Percentiles rank a stretch among this genome's conserved stretches.
Evolutionary conservation across 2,113 vertebrate genomes (phyloP).

Genomic region (Sceloporus tristichus): DNA sequence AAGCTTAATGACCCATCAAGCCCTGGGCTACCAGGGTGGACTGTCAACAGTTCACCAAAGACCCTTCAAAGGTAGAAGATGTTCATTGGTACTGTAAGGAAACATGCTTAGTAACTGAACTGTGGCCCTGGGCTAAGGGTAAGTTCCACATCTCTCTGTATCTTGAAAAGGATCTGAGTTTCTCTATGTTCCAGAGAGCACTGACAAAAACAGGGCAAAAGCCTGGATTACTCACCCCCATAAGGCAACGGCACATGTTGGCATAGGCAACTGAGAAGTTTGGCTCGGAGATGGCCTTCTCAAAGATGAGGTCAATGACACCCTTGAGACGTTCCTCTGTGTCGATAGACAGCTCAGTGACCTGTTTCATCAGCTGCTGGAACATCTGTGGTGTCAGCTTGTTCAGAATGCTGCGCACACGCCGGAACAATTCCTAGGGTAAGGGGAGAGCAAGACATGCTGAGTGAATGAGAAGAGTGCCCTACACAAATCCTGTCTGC

Average conservation of each 20-base stretch:
- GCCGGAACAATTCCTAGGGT: conserved; percentile 88
- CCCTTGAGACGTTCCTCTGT: conserved; percentile 96
- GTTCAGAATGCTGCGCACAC: conserved; percentile 95
- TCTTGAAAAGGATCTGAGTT: not conserved
- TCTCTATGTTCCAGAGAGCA: not conserved
- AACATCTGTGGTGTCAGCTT: conserved; percentile 99
- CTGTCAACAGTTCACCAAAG: not conserved
- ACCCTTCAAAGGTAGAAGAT: not conserved
- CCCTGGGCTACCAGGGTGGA: not conserved
- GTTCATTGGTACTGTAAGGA: no score
- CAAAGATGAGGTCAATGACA: conserved; percentile 97
- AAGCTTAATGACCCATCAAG: not conserved
- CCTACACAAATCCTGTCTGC: not conserved
- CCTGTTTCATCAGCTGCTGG: conserved; percentile 97
- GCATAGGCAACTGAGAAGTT: conserved; percentile 99
- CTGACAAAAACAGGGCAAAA: not conserved
- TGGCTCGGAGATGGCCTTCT: conserved; percentile 98
- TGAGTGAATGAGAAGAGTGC: no score
- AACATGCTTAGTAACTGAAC: not conserved
- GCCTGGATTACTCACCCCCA: conserved; percentile 86
- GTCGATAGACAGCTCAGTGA: conserved; percentile 94
- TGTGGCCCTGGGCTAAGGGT: no score
- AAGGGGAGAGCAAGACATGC: not conserved
- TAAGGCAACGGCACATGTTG: conserved; percentile 99
- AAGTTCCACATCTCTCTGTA: not conserved